phyloP scores from a whole-genome alignment of 2,113 vertebrate genomes.

The Dendropsophus ebraccatus region DNA sequence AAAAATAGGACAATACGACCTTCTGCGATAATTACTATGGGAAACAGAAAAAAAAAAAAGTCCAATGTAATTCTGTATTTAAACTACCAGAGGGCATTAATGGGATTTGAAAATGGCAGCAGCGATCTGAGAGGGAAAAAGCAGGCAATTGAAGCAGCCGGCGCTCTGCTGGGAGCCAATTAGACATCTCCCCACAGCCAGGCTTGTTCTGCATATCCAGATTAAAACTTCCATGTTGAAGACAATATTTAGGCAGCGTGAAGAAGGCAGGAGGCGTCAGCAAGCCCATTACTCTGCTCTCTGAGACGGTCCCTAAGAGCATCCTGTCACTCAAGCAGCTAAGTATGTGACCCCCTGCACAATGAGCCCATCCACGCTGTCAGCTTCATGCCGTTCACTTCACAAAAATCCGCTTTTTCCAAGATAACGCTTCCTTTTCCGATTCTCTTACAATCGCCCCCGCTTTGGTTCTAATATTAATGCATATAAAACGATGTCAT shows the following conservation, averaged over 20 bases:
- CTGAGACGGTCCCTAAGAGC: constrained; percentile 63
- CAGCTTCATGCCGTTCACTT: constrained; percentile 52
- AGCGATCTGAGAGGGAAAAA: constrained; percentile 61
- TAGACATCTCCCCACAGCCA: constrained; percentile 67
- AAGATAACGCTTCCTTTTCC: constrained; percentile 26
- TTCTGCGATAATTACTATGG: constrained; percentile 25
- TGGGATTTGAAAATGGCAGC: constrained; percentile 68
- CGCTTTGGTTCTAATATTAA: neutral
- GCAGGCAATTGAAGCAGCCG: constrained; percentile 38
- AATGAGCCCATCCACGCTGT: constrained; percentile 37
- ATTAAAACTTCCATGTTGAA: constrained; percentile 67
- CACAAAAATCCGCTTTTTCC: constrained; percentile 36
- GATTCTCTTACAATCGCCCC: neutral
- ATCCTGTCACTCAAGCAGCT: constrained; percentile 42
- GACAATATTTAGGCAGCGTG: constrained; percentile 65
- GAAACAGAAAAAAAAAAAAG: constrained; percentile 64
- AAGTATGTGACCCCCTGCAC: constrained; percentile 54
- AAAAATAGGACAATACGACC: constrained; percentile 18
- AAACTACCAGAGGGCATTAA: constrained; percentile 72
- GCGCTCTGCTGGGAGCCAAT: constrained; percentile 75
- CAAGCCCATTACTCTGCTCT: constrained; percentile 49
- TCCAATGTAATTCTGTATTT: constrained; percentile 63
- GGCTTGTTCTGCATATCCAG: constrained; percentile 65
- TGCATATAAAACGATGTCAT: neutral
- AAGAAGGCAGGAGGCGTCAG: constrained; percentile 64